Conservation (phyloP, 37 sponge, comb jelly and placozoan genomes). For the Cladorhizidae sp. region DNA sequence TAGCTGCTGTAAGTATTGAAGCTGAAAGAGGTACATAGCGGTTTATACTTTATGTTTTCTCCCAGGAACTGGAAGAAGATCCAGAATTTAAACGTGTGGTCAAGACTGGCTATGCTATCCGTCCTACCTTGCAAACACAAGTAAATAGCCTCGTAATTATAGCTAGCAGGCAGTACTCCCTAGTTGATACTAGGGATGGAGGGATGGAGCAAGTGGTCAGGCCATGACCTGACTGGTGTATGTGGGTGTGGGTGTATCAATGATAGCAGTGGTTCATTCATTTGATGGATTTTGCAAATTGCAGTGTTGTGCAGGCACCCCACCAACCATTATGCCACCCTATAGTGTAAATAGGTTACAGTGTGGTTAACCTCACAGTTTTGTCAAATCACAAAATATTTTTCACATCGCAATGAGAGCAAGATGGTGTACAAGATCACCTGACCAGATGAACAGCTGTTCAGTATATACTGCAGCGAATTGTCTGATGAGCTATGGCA, state of each 20-base stretch:
- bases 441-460: too few species aligned
- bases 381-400: too few species aligned
- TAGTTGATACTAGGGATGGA: neutral
- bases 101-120: constrained; percentile 88
- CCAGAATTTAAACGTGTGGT: constrained; percentile 87
- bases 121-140: constrained; percentile 76
- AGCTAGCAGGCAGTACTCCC: neutral
- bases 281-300: neutral
- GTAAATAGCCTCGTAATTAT: neutral
- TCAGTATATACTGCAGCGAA: too few species aligned
- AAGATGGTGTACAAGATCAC: too few species aligned
- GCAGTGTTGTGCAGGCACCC: neutral
- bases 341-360: too few species aligned
- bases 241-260: neutral
- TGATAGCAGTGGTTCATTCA: neutral
- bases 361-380: too few species aligned
- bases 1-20: constrained; percentile 50
- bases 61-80: constrained; percentile 88
- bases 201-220: constrained; percentile 3
- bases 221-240: constrained; percentile 21
- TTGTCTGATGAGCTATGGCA: too few species aligned
- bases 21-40: neutral
- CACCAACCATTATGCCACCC: too few species aligned
- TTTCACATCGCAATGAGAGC: too few species aligned
- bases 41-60: neutral